Evolutionary conservation across 37 sponge, comb jelly and placozoan species (phyloP), one percentile per base, ranked within the genome.

Genomic region (Beroe ovata): DNA sequence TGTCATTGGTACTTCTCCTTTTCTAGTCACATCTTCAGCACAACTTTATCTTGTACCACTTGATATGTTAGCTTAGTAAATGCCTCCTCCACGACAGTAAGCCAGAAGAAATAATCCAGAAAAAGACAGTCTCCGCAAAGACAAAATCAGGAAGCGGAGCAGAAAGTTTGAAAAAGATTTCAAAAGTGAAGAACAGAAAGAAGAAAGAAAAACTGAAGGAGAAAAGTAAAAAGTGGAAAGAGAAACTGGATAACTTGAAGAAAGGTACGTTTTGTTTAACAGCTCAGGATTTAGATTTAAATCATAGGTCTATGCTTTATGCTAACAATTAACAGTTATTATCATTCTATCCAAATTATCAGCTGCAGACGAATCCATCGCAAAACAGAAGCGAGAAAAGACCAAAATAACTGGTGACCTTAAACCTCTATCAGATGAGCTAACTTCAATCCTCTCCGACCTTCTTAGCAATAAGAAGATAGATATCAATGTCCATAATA

Each of bases 201-300:
- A 66, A 66, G 69, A 66, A 66, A 66, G 18, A 33, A 30, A 66
- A 18, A 32, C 14, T 66, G 69, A 66, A 66, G 30, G 69, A 66
- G 34, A 66, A 66, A 37, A 66, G 69, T 33, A 25, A 66, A 32
- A 66, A 66, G 16, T 66, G 69, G 69, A 66, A 66, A 18, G 69
- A 66, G 1, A 66, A 66, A 30, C 19, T 66, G 69, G 69, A 66
- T 11, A 66, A 66, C 16, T 14, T 66, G 16, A 66, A 32, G 34
- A 66, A 66, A 30, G 69, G 69, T 66, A 61, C 8, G 26, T 61
- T 25, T 58, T 58, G 59, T 58, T 58, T n/a, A n/a, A n/a, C n/a
- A n/a, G n/a, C n/a, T n/a, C n/a, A n/a, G n/a, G n/a, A n/a, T n/a
- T n/a, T n/a, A n/a, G n/a, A n/a, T n/a, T n/a, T n/a, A n/a, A n/a